Evolutionary conservation across 2,888 invertebrate genomes (phyloP), one percentile per base, ranked within the genome.

Genomic region (Craniophora ligustri): DNA sequence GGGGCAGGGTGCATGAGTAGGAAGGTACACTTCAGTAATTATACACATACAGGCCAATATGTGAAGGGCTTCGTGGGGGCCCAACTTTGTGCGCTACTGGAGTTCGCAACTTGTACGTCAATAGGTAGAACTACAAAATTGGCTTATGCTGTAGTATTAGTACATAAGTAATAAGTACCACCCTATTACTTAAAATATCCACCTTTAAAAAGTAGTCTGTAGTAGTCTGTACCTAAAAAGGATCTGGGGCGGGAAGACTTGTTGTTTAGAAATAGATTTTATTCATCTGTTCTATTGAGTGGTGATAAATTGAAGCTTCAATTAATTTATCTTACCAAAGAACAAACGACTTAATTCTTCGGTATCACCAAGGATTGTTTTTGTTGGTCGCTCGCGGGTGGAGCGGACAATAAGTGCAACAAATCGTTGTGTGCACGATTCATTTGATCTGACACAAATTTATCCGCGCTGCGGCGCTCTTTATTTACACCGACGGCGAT

Each of bases 381-480:
- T 81, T 79, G 77, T 82, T 76, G 66, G 74, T 54, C 62, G 69
- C 53, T 61, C 69, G 78, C 78, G 76, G 79, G 78, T 67, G 76
- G 74, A 68, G 74, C 69, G 71, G 63, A 67, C 86, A 91, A 89
- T 85, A 91, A 91, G 84, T 84, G 88, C 90, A 92, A 91, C 87
- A 91, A 90, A 89, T 86, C 86, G 84, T 74, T 72, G 69, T 72
- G 79, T 76, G 82, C 86, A 86, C 91, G 91, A 87, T 88, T 87
- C 92, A 92, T 93, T 93, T 93, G 92, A 92, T 92, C 89, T 92
- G 93, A 92, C 92, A 91, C 90, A 86, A 92, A 93, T 93, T 91
- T 93, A 93, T 92, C 89, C 89, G 80, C 87, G 85, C 86, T 79
- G 82, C 82, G 76, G 78, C 67, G 86, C 88, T 88, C 89, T 89